phyloP scores from a whole-genome alignment of 2,113 vertebrate genomes.

The Noctilio leporinus region DNA sequence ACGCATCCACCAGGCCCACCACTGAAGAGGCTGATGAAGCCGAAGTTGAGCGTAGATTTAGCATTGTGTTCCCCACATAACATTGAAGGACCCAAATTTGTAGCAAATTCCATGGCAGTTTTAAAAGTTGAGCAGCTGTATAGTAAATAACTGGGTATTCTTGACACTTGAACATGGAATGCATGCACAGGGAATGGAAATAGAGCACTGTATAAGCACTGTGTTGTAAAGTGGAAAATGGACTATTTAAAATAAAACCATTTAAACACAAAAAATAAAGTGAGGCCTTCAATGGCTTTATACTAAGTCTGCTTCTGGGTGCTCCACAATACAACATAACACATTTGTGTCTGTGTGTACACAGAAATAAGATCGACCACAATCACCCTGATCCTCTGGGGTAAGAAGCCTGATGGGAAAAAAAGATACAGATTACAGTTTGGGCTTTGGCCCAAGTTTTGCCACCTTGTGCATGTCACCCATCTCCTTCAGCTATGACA shows the following conservation, averaged over 20 bases:
- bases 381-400: background rate
- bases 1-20: too few species aligned
- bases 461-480: background rate
- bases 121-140: slow-evolving; percentile 72
- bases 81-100: slow-evolving; percentile 71
- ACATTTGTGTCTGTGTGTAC: background rate
- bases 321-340: background rate
- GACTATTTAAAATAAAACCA: slow-evolving; percentile 81
- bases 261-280: slow-evolving; percentile 70
- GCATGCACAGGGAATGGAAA: slow-evolving; percentile 67
- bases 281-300: background rate
- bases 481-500: background rate
- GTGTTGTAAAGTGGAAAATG: slow-evolving; percentile 76
- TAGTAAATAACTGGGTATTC: slow-evolving; percentile 78
- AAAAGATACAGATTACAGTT: background rate
- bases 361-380: background rate
- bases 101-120: slow-evolving; percentile 69
- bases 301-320: background rate
- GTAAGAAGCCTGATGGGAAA: background rate
- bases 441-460: background rate
- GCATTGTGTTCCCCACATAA: too few species aligned
- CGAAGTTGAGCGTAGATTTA: too few species aligned
- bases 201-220: slow-evolving; percentile 82
- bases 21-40: too few species aligned
- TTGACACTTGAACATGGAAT: slow-evolving; percentile 79